Conservation (phyloP, 2,113 vertebrate genomes). For the Lophochroa leadbeateri region DNA sequence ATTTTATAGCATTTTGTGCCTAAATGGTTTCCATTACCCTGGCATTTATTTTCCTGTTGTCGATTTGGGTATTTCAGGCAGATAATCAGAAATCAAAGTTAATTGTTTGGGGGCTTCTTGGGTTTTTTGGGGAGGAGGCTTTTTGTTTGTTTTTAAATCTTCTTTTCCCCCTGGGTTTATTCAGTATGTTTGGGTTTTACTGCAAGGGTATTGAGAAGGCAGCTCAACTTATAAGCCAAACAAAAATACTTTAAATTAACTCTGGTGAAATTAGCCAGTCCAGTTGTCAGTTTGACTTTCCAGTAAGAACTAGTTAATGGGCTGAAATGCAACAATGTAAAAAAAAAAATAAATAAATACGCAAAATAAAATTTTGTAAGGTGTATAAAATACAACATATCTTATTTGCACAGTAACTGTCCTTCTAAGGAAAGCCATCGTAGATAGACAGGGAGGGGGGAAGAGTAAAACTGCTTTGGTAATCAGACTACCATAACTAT, state of each 20-base stretch:
- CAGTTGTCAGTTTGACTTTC: neutral
- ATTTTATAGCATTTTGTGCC: neutral
- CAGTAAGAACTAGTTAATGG: neutral
- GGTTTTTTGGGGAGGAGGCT: rapidly evolving
- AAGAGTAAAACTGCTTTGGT: neutral
- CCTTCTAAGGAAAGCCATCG: neutral
- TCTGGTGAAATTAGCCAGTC: neutral
- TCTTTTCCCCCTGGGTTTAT: neutral
- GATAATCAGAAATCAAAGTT: neutral
- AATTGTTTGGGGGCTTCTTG: neutral
- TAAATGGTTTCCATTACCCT: neutral
- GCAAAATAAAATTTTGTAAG: neutral
- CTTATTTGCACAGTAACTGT: neutral
- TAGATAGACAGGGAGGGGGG: neutral
- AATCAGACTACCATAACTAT: neutral
- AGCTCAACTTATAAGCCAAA: neutral
- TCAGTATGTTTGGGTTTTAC: neutral
- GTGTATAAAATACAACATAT: neutral
- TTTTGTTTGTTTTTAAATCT: neutral
- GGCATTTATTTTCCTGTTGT: neutral
- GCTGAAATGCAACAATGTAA: neutral
- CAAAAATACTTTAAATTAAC: neutral
- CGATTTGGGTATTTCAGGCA: neutral
- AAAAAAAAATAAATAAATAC: neutral
- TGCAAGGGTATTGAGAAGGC: neutral